These are phyloP conservation scores for Tenodera sinensis DNA, from an alignment of 2,888 invertebrate species.

Conservation along the genomic window DNA sequence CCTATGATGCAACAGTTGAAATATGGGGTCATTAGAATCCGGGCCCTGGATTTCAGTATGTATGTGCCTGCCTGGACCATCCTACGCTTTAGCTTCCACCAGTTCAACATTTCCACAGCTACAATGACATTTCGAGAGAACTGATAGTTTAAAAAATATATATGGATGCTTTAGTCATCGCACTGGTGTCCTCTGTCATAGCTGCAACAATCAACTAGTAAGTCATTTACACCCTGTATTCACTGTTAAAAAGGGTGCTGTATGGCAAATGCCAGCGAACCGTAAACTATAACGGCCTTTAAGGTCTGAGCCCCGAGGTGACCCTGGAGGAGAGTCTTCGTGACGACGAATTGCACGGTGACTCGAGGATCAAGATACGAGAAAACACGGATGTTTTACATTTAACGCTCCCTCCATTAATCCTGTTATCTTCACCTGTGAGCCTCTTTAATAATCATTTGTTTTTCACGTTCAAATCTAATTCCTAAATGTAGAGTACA, in stretches of 20 bases:
- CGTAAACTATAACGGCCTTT: not conserved
- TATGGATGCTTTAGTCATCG: no score
- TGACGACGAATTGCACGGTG: not conserved
- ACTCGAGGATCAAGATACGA: not conserved
- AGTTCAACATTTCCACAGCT: no score
- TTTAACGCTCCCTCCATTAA: not conserved
- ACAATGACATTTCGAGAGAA: no score
- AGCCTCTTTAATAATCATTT: not conserved
- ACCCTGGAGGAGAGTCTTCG: not conserved
- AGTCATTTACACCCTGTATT: no score
- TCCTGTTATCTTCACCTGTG: not conserved
- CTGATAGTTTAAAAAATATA: no score
- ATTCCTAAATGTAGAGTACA: not conserved
- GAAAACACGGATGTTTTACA: not conserved
- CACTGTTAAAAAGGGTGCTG: not conserved
- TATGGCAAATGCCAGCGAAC: not conserved
- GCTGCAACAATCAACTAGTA: no score
- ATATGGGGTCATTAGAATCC: no score
- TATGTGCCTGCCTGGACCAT: no score
- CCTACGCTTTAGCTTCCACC: no score
- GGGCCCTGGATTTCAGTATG: no score
- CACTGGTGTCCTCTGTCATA: no score
- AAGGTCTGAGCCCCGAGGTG: not conserved
- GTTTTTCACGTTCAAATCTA: conserved; percentile 1
- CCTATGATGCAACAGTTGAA: no score